A percentile compares a stretch with the other conserved stretches of the same genome.
These are phyloP conservation scores for Lanius ludovicianus DNA, from an alignment of 2,113 vertebrate species.

Conservation along the genomic window DNA sequence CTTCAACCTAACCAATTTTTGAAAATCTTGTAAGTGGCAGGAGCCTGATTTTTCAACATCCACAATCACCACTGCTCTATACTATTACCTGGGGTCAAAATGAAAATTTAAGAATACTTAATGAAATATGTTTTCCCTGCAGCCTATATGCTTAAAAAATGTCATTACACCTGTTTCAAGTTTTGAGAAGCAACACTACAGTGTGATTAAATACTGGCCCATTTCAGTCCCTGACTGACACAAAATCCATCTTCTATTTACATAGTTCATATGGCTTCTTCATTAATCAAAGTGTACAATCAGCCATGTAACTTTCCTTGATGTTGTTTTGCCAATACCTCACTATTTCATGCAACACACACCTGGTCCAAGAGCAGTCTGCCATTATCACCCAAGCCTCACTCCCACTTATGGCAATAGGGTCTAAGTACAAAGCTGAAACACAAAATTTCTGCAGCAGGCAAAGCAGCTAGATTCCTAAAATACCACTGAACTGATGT, in stretches of 20 bases:
- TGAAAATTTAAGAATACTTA: neutral
- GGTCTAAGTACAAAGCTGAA: neutral
- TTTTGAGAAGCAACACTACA: neutral
- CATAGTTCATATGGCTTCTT: neutral
- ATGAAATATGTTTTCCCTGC: neutral
- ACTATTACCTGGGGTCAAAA: neutral
- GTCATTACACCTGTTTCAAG: neutral
- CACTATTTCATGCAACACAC: neutral
- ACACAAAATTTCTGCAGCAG: neutral
- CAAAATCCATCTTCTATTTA: neutral
- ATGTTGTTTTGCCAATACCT: neutral
- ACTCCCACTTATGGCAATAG: rapidly evolving
- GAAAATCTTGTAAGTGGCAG: neutral
- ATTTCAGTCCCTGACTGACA: neutral
- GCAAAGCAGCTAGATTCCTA: neutral
- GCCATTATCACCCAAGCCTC: neutral
- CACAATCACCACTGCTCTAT: neutral
- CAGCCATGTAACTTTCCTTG: neutral
- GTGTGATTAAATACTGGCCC: neutral
- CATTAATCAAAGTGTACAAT: neutral
- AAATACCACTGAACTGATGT: neutral
- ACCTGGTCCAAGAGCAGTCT: neutral
- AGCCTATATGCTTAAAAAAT: neutral
- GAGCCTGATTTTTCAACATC: neutral
- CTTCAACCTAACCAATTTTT: neutral